A percentile compares a stretch with the other conserved stretches of the same genome.
phyloP scores from a whole-genome alignment of 92 coral and sea anemone genomes.

The Zoanthus gigantus region DNA sequence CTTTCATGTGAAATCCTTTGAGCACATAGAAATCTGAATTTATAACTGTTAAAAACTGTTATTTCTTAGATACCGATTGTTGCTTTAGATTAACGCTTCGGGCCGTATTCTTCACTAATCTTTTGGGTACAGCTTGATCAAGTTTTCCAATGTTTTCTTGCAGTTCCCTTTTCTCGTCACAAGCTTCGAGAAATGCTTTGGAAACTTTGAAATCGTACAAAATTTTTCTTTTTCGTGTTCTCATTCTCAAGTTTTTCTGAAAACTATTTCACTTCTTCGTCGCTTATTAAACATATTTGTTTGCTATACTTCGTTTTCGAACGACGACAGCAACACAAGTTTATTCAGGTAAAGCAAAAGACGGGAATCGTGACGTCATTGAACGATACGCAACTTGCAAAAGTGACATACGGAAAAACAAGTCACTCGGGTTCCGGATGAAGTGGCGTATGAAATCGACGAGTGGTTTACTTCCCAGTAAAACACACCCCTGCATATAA shows the following conservation, averaged over 20 bases:
- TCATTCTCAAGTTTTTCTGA: neutral
- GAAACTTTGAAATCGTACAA: neutral
- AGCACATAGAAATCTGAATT: too few relatives aligned
- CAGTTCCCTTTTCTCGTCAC: neutral
- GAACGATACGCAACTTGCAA: neutral
- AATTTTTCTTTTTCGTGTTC: neutral
- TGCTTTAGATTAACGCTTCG: too few relatives aligned
- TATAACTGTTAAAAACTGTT: too few relatives aligned
- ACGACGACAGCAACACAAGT: neutral
- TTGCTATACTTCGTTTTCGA: neutral
- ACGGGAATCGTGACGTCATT: slow-evolving; percentile 2
- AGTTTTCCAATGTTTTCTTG: neutral
- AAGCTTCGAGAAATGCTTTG: neutral
- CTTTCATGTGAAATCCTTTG: too few relatives aligned
- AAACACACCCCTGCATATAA: neutral
- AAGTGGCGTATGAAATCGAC: neutral
- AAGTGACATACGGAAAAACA: neutral
- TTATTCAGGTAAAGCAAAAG: neutral
- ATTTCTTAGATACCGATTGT: too few relatives aligned
- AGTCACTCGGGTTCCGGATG: neutral
- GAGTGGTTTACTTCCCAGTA: neutral
- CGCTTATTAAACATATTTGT: neutral
- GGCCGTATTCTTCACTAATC: too few relatives aligned
- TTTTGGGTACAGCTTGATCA: neutral
- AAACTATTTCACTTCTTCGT: neutral